Percentiles rank a stretch among this genome's conserved stretches.
Conservation (phyloP, 2,797 vertebrate species). For the Calcarius lapponicus region DNA sequence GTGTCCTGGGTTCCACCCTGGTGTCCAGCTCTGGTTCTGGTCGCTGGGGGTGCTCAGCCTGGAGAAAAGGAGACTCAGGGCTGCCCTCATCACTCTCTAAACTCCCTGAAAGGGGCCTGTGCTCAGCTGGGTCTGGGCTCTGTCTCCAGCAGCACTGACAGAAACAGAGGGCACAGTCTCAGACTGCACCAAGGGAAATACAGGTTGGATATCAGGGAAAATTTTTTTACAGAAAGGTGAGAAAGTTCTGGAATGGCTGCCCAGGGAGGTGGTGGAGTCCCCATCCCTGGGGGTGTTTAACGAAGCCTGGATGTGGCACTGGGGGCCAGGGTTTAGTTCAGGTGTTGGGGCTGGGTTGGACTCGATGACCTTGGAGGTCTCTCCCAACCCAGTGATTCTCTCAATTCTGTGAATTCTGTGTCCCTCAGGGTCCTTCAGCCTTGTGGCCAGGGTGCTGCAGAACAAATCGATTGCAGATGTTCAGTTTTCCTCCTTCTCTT, state of each 20-base stretch:
- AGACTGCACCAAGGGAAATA: too few species aligned
- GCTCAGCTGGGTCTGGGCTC: too few species aligned
- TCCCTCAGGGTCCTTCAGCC: background rate
- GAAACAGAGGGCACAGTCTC: too few species aligned
- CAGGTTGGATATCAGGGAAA: too few species aligned
- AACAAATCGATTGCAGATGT: rapidly evolving
- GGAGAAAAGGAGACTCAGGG: background rate
- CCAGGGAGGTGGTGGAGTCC: too few species aligned
- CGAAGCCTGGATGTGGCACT: background rate
- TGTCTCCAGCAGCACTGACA: too few species aligned
- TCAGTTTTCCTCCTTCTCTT: background rate
- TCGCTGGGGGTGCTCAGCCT: background rate
- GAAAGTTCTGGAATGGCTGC: too few species aligned
- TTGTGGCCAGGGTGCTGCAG: rapidly evolving
- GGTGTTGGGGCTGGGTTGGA: background rate
- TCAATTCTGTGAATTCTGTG: background rate
- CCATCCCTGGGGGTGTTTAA: background rate
- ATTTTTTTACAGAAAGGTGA: too few species aligned
- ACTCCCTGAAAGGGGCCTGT: background rate
- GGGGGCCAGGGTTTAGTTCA: background rate
- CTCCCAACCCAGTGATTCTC: background rate
- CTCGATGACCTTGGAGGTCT: rapidly evolving
- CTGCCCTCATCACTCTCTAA: background rate
- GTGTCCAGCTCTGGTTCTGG: background rate
- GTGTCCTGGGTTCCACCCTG: background rate